Base-by-base conservation (phyloP, 2,888 invertebrate genomes). In the Anthrax anthrax region DNA sequence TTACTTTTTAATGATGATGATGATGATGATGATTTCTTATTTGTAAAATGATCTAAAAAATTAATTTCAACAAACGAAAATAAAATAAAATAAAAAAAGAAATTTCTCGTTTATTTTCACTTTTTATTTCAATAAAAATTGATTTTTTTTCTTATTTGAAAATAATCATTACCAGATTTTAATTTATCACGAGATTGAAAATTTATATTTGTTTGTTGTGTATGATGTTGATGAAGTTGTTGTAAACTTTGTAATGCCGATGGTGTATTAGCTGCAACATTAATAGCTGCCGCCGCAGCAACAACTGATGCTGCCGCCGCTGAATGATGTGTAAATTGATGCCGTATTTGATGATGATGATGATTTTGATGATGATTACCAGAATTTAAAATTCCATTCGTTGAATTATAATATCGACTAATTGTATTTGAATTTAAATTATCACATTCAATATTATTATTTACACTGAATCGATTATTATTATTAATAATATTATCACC, bases 1-100 rank as follows among this genome's bases (percentile, higher is more conserved):
- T 95, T 95, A 58, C 85, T 85, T 58, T 70, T 71, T n/a, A 72
- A 56, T 2, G 67, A 61, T 9, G 63, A 59, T 23, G 23, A 23
- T 23, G 23, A 23, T 16, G 72, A 56, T 2, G 67, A 61, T 9
- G 63, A 58, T 37, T 46, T 46, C 53, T 69, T 70, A 51, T 70
- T 65, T 13, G 46, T 37, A 37, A 17, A 29, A n/a, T 41, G 42
- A 18, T 47, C 37, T 34, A 17, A 47, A 39, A 40, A 6, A 36
- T n/a, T n/a, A n/a, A n/a, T n/a, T n/a, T n/a, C n/a, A 44, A 37
- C 5, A 13, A 23, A 23, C 23, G 8, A n/a, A 38, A 27, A 34
- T 9, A 14, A 34, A 14, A 34, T 34, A 4, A 34, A 14, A 34
- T 14, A 4, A 34, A 34, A 12, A 14, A 9, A 34, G 10, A 36